phyloP scores from a whole-genome alignment of 1,140 invertebrate species.

The Capitella teleta region DNA sequence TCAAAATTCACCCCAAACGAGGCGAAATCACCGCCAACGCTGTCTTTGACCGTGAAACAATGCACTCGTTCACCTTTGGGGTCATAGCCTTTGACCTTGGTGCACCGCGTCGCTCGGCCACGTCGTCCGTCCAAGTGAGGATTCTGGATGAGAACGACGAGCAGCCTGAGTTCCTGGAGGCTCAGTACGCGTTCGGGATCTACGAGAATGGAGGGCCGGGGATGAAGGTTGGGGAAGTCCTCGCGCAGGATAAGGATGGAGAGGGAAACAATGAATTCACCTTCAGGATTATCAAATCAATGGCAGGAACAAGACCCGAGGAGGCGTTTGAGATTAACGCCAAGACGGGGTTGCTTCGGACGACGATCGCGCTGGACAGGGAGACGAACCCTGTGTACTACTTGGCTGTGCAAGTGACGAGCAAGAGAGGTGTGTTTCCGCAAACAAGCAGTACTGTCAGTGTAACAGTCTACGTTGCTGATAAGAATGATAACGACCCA shows the following conservation, averaged over 20 bases:
- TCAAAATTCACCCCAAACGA: background rate
- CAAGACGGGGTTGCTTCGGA: background rate
- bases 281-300: background rate
- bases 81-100: constrained; percentile 1
- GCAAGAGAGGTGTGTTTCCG: too few relatives aligned
- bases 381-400: background rate
- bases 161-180: constrained; percentile 1
- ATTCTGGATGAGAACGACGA: constrained; percentile 5
- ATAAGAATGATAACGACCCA: constrained; percentile 1
- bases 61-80: background rate
- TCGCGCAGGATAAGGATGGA: constrained; percentile 4
- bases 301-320: background rate
- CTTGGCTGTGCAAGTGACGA: background rate
- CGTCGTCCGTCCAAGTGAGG: background rate
- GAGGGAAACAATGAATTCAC: constrained; percentile 1
- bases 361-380: background rate
- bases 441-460: background rate
- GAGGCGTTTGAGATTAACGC: background rate
- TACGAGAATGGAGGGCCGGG: constrained; percentile 8
- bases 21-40: background rate
- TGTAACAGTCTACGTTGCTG: background rate
- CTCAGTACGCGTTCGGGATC: constrained; percentile 3
- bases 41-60: constrained; percentile 2
- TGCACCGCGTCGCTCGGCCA: constrained; percentile 3
- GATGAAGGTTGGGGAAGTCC: constrained; percentile 5